Base-by-base conservation (phyloP, 2,113 vertebrate genomes). In the Oostethus manadensis region DNA sequence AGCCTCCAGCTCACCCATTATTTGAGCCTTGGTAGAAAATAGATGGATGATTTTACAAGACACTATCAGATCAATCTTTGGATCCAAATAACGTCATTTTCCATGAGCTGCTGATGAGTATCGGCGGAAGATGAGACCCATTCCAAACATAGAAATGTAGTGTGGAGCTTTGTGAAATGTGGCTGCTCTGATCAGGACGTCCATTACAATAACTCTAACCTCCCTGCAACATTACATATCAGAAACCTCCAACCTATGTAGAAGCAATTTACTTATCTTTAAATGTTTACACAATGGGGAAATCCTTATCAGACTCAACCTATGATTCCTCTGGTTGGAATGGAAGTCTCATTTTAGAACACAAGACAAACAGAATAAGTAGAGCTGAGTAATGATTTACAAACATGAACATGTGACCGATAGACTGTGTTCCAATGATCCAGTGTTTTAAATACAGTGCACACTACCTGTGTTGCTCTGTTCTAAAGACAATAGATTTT, bases 121-220 rank as follows among this genome's bases (percentile, higher is more conserved):
- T 49, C 10, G n/a, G 21, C 21, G 58, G 56, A 58, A 49, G 22
- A 66, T 22, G 14, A 44, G 42, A 42, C 46, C 22, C 51, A 38
- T 17, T 26, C 29, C 50, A 42, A 64, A 47, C 10, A 53, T 3
- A 38, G 20, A 48, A 55, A 48, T 42, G 10, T 10, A 49, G 18
- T 4, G 44, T 53, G 40, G 60, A 75, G 58, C 18, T 66, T 76
- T 73, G 69, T 75, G 67, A 73, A 65, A 68, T 51, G 50, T 35
- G 53, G 58, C 42, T 40, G 20, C 35, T 56, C 51, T 3, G 15
- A 62, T 62, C 56, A 42, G 13, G 8, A 55, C 48, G 66, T 40
- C 62, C 18, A 8, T 47, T 62, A 46, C 45, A 35, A 40, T 35
- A 50, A 3, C 23, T 68, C 74, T 72, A 23, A 58, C 78, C 58